Evolutionary conservation across 2,797 vertebrate species (phyloP), one percentile per base, ranked within the genome.

Genomic region (Silurus lanzhouensis): DNA sequence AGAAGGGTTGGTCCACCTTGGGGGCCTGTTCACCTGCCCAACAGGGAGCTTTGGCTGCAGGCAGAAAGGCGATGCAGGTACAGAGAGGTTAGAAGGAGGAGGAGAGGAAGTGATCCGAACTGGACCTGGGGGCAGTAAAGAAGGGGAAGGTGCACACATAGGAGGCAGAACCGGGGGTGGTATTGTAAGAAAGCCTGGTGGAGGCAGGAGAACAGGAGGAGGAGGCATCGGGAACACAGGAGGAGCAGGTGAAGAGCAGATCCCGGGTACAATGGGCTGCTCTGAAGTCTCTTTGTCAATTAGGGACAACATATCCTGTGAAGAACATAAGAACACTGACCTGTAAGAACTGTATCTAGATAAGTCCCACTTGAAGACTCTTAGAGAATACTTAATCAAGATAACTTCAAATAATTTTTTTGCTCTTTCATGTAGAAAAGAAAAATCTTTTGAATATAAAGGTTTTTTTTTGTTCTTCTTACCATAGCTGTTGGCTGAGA

Each of bases 1-100:
- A 93, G 77, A 48, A 25, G 83, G 82, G 57, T 57, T 81, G 13
- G 55, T 52, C 80, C 80, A 89, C n/a, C 95, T 89, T 97, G 82
- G 86, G 96, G 97, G 10, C 93, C 97, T 93, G 97, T 97, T 93
- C 97, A 96, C 95, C 71, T 97, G 96, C 94, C 97, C 94, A 92
- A 97, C 92, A 0, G 96, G 96, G 91, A 96, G 95, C 92, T 98
- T 96, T 91, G 94, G 92, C 0, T 94, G 96, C 0, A 95, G 91
- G 92, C 96, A 98, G 0, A 94, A 80, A 27, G 96, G 0, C 93
- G 94, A 85, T 97, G 94, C 0, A 92, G 97, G 0, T 94, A 91
- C 85, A 96, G 91, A 92, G 97, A 95, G 48, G 96, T 96, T 0
- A 92, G 48, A 52, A 52, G 48, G 48, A 52, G 95, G 0, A 91